These are phyloP conservation scores for Channa argus DNA, from an alignment of 2,113 vertebrate genomes.

Conservation along the genomic window DNA sequence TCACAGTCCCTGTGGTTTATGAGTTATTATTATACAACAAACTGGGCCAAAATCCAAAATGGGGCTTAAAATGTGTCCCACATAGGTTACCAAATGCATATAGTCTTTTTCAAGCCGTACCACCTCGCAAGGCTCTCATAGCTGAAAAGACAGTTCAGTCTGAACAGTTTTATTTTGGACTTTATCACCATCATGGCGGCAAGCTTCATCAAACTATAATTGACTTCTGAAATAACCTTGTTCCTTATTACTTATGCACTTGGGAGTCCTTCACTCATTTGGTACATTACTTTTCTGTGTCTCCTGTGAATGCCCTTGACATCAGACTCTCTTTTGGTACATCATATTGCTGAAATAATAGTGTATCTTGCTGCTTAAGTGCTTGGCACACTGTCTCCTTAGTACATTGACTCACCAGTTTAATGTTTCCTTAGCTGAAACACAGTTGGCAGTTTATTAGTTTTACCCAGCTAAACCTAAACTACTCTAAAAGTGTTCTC, in stretches of 20 bases:
- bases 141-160: background rate
- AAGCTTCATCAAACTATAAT: conserved; percentile 47
- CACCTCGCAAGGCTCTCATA: background rate
- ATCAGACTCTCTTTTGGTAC: conserved; percentile 23
- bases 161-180: conserved; percentile 30
- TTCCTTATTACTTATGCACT: conserved; percentile 34
- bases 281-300: conserved; percentile 30
- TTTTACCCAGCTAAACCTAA: too few species aligned
- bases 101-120: background rate
- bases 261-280: conserved; percentile 41
- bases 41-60: conserved; percentile 62
- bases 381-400: conserved; percentile 10
- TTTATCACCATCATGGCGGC: conserved; percentile 34
- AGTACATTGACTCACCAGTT: background rate
- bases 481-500: too few species aligned
- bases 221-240: conserved; percentile 59
- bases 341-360: conserved; percentile 16
- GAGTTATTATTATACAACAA: conserved; percentile 62
- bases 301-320: conserved; percentile 35
- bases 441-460: too few species aligned
- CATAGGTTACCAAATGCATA: conserved; percentile 29
- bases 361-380: conserved; percentile 27
- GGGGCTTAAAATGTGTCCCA: conserved; percentile 24
- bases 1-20: conserved; percentile 40
- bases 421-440: too few species aligned